Base-by-base conservation (phyloP, 2,888 invertebrate genomes). In the Trimorus sp. region DNA sequence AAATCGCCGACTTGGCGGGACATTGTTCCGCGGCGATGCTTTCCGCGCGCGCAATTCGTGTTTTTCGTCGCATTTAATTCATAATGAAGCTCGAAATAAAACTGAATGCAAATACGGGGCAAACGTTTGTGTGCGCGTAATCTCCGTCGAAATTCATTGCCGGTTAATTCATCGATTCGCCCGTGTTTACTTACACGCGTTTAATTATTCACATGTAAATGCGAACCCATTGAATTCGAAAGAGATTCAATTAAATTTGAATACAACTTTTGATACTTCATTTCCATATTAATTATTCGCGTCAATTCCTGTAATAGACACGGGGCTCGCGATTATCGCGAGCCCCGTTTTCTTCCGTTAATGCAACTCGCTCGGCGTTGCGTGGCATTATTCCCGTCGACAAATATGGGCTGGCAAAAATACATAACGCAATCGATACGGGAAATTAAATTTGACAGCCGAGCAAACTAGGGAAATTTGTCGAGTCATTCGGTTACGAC, bases 61-160 rank as follows among this genome's bases (percentile, higher is more conserved):
- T n/a, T 60, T 45, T 40, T 60, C 48, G 26, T 48, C 9, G 45
- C 16, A 11, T 45, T 60, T 60, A 45, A 60, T 60, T 60, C 60
- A 12, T 45, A 60, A 60, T 26, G 15, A 16, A 26, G 14, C 26
- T 26, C 56, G 37, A 37, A 56, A 56, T 60, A 60, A 45, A 60
- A 60, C 11, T 26, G 26, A 45, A 60, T 60, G 45, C 45, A 60
- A 60, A 60, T 60, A 60, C 15, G 15, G 38, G 37, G 16, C 7
- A 11, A 14, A 58, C 15, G 1, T 15, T 3, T 45, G 45, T 3
- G 45, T 60, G 16, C 60, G 37, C 45, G 59, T 42, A 62, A 26
- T 48, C 48, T 26, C 26, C 48, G 62, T 48, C 62, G 48, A 62
- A 48, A 62, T 62, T 62, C 62, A 62, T 62, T 62, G 62, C 37